Evolutionary conservation across 2,888 invertebrate species (phyloP), one percentile per base, ranked within the genome.

Genomic region (Vesta saturnalis): DNA sequence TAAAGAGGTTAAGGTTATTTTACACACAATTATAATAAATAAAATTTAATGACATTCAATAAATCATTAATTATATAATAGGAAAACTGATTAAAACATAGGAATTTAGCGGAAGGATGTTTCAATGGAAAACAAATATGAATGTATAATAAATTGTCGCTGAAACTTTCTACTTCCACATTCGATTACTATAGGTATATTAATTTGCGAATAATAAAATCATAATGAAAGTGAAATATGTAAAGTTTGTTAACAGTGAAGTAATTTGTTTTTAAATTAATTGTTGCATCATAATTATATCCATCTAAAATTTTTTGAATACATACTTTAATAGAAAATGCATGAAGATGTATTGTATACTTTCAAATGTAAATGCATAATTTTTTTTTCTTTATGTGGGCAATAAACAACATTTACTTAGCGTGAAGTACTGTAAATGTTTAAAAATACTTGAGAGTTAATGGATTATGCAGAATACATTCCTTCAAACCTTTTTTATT

Each of bases 1-100:
- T 52, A 52, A 52, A 21, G 18, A 52, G 52, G 52, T 52, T 52
- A 52, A 52, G 52, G 52, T 52, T 52, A 8, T 19, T 18, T 19
- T 6, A 30, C 30, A n/a, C 8, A 39, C n/a, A 39, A 39, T 39
- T 39, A 39, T 39, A 39, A 39, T 39, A 39, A 39, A 39, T 39
- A 39, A 39, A 39, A 39, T 39, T 3, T 39, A 39, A 39, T 39
- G 12, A n/a, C n/a, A 39, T 39, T 39, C 39, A 39, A 39, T 39
- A 39, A 39, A 39, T 23, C 23, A 3, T 23, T 23, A 23, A 39
- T 39, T 39, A 39, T 39, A 39, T 39, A 39, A 39, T 39, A n/a
- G n/a, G 39, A n/a, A 39, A 39, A 39, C 39, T 39, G 8, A 39
- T 39, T 3, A 39, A 39, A 39, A 39, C n/a, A 39, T 10, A 39